Percentiles rank a stretch among this genome's conserved stretches.
phyloP scores from a whole-genome alignment of 2,888 invertebrate genomes.

The Melieria picta region DNA sequence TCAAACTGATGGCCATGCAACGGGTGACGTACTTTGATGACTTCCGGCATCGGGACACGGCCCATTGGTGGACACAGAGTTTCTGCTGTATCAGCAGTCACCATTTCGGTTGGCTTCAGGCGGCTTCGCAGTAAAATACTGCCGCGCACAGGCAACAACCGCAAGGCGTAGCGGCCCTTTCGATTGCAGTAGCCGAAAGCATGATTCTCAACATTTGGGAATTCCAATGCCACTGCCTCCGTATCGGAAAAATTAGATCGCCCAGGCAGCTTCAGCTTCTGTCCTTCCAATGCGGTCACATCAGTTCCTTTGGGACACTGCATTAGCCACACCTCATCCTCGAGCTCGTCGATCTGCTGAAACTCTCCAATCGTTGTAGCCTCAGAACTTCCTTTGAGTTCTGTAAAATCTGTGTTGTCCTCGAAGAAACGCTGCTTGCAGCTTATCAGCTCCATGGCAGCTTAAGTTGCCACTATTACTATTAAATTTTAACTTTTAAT shows the following conservation, averaged over 20 bases:
- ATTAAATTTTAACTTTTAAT: neutral
- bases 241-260: slow-evolving; percentile 43
- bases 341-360: slow-evolving; percentile 42
- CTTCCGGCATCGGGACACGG: slow-evolving; percentile 46
- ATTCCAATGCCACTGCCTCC: slow-evolving; percentile 51
- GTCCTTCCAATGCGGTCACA: slow-evolving; percentile 40
- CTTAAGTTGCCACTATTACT: neutral
- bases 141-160: slow-evolving; percentile 48
- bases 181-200: slow-evolving; percentile 48
- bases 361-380: slow-evolving; percentile 43
- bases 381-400: slow-evolving; percentile 39
- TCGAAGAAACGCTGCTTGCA: slow-evolving; percentile 38
- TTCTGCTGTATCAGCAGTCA: slow-evolving; percentile 39
- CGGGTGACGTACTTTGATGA: slow-evolving; percentile 53
- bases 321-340: slow-evolving; percentile 54
- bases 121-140: slow-evolving; percentile 49
- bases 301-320: slow-evolving; percentile 52
- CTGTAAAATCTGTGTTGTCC: slow-evolving; percentile 40
- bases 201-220: slow-evolving; percentile 36
- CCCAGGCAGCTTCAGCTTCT: slow-evolving; percentile 53
- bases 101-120: slow-evolving; percentile 40
- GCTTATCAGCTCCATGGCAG: slow-evolving; percentile 11
- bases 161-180: slow-evolving; percentile 45
- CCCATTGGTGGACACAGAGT: slow-evolving; percentile 29
- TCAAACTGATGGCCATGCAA: slow-evolving; percentile 50